Conservation (phyloP, 2,113 vertebrate genomes). For the Lepus americanus region DNA sequence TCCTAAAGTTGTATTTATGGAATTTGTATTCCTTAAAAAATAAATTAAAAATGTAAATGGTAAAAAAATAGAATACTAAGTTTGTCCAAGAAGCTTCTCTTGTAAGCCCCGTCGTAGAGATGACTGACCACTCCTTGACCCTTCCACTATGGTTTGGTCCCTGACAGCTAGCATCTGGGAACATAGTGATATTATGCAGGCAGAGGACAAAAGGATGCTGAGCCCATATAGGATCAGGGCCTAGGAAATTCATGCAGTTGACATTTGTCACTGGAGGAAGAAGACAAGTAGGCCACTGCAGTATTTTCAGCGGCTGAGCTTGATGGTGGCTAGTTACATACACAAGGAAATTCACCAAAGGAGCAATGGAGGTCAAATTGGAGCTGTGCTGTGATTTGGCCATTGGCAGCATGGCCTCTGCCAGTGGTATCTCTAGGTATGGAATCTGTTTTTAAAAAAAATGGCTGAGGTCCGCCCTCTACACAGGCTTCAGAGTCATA, state of each 20-base stretch:
- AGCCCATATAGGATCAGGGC: not conserved
- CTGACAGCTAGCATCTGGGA: not conserved
- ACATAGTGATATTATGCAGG: not conserved
- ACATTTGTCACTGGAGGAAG: not conserved
- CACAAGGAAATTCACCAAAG: not conserved
- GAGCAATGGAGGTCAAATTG: not conserved
- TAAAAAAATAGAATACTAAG: not conserved
- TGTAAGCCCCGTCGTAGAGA: not conserved
- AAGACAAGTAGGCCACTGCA: not conserved
- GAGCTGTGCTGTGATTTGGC: not conserved
- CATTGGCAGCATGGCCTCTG: not conserved
- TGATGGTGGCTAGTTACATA: not conserved
- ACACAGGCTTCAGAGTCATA: not conserved
- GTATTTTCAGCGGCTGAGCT: not conserved
- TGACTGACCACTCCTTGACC: not conserved
- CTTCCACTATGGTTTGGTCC: not conserved
- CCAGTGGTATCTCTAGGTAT: not conserved
- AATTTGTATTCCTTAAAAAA: no score
- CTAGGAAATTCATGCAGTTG: not conserved
- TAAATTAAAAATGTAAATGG: no score
- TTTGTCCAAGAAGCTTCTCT: slow-evolving; percentile 36
- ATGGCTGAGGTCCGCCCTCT: not conserved
- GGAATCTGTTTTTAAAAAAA: not conserved
- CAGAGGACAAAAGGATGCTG: not conserved
- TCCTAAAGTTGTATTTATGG: no score